Percentiles rank a stretch among this genome's conserved stretches.
Conservation (phyloP, 2,113 vertebrate species). For the Leptodactylus fuscus region DNA sequence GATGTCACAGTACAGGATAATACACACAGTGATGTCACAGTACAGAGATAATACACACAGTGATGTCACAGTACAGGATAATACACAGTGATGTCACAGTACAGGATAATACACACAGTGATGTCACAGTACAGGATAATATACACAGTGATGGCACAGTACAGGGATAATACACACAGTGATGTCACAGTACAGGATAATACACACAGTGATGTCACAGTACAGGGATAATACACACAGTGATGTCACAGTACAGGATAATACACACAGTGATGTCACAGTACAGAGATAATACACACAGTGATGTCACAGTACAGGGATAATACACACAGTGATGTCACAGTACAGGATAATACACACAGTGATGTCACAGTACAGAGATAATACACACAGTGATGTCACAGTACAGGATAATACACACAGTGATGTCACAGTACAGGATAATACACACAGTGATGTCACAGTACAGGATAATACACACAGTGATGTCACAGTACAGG, state of each 20-base stretch:
- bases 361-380: conserved; percentile 3
- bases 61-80: too few relatives aligned
- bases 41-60: too few relatives aligned
- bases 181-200: neutral
- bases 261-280: too few relatives aligned
- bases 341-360: neutral
- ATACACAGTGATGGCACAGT: neutral
- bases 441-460: neutral
- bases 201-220: neutral
- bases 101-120: neutral
- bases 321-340: neutral
- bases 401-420: neutral
- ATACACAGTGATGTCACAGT: neutral
- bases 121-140: too few relatives aligned
- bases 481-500: too few relatives aligned
- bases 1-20: neutral
- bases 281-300: too few relatives aligned
- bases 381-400: neutral
- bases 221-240: neutral
- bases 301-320: neutral
- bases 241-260: neutral
- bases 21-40: too few relatives aligned
- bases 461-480: neutral
- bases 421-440: conserved; percentile 2
- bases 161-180: neutral